Conservation (phyloP, 2,113 vertebrate species). For the Alligator mississippiensis region DNA sequence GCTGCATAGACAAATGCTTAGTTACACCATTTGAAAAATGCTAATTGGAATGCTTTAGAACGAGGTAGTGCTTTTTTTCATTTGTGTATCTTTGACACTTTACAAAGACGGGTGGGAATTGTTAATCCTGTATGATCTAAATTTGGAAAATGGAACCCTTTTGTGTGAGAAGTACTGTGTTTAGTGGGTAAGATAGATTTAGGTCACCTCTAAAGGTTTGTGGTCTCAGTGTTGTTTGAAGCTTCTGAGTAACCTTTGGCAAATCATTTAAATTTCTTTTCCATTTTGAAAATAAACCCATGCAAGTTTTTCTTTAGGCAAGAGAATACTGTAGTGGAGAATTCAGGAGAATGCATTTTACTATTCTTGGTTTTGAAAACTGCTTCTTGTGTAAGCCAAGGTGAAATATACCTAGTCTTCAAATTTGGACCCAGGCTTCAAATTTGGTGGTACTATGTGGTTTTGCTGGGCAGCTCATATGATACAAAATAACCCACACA, state of each 20-base stretch:
- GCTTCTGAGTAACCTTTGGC: accelerated
- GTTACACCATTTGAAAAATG: accelerated
- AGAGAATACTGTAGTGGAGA: background rate
- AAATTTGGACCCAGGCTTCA: background rate
- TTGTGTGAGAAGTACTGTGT: accelerated
- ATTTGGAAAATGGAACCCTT: accelerated
- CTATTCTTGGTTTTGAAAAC: too few relatives aligned
- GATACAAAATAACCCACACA: accelerated
- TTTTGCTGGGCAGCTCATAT: accelerated
- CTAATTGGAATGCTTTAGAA: accelerated
- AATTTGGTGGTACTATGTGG: background rate
- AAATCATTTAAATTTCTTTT: background rate
- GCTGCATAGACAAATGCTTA: background rate
- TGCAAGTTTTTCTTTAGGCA: accelerated
- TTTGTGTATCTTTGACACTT: background rate
- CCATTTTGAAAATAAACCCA: accelerated
- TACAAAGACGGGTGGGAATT: background rate
- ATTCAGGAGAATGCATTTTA: accelerated
- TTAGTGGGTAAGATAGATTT: background rate
- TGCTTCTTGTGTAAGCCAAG: accelerated
- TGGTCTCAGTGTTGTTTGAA: background rate
- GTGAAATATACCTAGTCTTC: background rate
- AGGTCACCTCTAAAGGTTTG: background rate
- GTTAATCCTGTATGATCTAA: accelerated
- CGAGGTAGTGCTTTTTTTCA: background rate